These are phyloP conservation scores for Amblyopsis hoosieri DNA, from an alignment of 2,797 vertebrate species.

Conservation along the genomic window DNA sequence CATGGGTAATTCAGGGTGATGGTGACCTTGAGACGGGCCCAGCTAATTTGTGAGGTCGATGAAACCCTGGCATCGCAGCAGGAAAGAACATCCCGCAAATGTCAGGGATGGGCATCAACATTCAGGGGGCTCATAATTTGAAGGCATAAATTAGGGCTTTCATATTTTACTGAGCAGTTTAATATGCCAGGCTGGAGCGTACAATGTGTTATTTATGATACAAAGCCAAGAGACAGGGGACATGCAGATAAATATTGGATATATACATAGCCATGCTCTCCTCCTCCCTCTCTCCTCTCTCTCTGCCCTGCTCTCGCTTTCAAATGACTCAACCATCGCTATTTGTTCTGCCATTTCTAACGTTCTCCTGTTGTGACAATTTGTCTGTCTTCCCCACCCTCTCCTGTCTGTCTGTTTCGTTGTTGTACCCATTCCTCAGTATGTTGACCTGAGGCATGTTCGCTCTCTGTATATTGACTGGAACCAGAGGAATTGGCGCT, in stretches of 20 bases:
- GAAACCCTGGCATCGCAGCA: slow-evolving; percentile 35
- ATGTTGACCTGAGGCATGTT: slow-evolving; percentile 35
- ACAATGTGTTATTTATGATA: slow-evolving; percentile 53
- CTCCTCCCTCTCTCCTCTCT: slow-evolving; percentile 1
- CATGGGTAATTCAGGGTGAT: slow-evolving; percentile 27
- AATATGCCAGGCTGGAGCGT: slow-evolving; percentile 48
- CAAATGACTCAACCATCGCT: slow-evolving; percentile 14
- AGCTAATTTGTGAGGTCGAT: slow-evolving; percentile 54
- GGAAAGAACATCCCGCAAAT: slow-evolving; percentile 47
- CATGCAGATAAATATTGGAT: slow-evolving; percentile 30
- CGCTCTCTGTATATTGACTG: slow-evolving; percentile 44
- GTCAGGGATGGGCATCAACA: slow-evolving; percentile 46
- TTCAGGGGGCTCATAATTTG: slow-evolving; percentile 43
- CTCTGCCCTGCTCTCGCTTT: background rate
- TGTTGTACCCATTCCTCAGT: slow-evolving; percentile 52
- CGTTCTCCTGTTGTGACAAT: slow-evolving; percentile 28
- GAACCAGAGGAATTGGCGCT: slow-evolving; percentile 52
- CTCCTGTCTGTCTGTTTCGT: slow-evolving; percentile 29
- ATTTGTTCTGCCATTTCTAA: slow-evolving; percentile 15
- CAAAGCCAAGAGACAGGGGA: slow-evolving; percentile 30
- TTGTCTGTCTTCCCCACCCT: background rate
- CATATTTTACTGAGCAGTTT: slow-evolving; percentile 56
- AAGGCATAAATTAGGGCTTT: slow-evolving; percentile 52
- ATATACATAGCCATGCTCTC: slow-evolving; percentile 16
- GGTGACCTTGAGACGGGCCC: slow-evolving; percentile 58